These are phyloP conservation scores for Apodemus speciosus DNA, from an alignment of 2,113 vertebrate genomes.

Conservation along the genomic window DNA sequence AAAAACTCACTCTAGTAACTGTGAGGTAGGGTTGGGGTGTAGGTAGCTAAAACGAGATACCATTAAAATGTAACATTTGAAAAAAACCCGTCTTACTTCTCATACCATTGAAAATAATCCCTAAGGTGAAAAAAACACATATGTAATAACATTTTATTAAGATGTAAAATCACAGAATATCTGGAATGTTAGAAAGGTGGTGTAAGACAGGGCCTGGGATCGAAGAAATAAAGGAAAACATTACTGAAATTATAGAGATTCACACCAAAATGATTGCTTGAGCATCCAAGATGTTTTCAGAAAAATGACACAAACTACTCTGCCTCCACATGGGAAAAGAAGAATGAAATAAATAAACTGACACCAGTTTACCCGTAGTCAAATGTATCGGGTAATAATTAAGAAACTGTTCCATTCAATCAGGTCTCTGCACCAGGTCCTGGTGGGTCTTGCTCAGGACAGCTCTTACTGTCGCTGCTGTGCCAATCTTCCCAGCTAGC, in stretches of 20 bases:
- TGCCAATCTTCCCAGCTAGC: no score
- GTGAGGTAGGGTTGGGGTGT: not conserved
- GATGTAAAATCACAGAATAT: not conserved
- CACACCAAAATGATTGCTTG: not conserved
- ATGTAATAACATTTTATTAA: not conserved
- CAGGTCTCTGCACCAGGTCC: no score
- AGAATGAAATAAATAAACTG: not conserved
- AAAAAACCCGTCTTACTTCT: not conserved
- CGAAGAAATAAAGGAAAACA: not conserved
- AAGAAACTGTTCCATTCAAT: no score
- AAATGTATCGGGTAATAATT: not conserved
- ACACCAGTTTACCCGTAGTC: not conserved
- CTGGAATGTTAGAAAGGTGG: not conserved
- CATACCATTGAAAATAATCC: not conserved
- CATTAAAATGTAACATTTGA: not conserved
- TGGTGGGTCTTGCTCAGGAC: no score
- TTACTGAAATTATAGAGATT: not conserved
- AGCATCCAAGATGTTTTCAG: not conserved
- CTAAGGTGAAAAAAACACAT: not conserved
- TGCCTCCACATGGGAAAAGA: not conserved
- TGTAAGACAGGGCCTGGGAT: not conserved
- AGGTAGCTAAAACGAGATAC: fast-evolving
- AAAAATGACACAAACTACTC: not conserved
- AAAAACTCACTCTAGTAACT: not conserved
- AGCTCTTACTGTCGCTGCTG: no score